Evolutionary conservation across 2,113 vertebrate species (phyloP), one percentile per base, ranked within the genome.

Genomic region (Phrynosoma platyrhinos): DNA sequence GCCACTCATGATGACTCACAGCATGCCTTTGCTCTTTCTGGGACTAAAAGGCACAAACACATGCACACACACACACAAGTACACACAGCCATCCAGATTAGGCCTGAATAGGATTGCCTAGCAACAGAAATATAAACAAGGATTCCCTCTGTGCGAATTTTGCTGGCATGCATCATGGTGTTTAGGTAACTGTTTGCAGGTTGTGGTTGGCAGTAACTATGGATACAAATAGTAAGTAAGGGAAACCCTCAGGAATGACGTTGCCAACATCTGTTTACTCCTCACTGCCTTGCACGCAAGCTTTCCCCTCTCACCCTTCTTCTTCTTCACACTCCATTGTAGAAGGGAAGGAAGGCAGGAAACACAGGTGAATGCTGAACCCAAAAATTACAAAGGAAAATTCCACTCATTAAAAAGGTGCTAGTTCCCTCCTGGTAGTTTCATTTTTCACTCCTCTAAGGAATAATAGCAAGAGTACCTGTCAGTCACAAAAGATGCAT

Each of bases 171-270:
- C 23, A 5, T 90, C 89, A 96, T 94, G 87, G 93, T 86, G 90
- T 92, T 82, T 30, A 89, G 86, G 91, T 95, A 95, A 92, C 91
- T 98, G 95, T 96, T 97, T 98, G 95, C 96, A 95, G 91, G 93
- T 91, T 96, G 93, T 96, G 94, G 94, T 96, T 95, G 94, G 89
- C 66, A 92, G 96, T 98, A 95, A 89, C 94, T 90, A 58, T 83
- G 95, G 95, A 90, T 89, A 98, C 96, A 82, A 81, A 87, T 92
- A 96, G 91, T 88, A 71, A 66, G 79, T 82, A 90, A 96, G 95
- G 97, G 96, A 96, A 97, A 90, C 89, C 95, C 95, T 96, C 88
- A 80, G 68, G 58, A 95, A 94, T 95, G 94, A 91, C 86, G 84
- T 89, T 91, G 90, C 91, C 95, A 94, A 91, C 91, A 95, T 85